phyloP scores from a whole-genome alignment of 2,113 vertebrate species.

The Ellobius talpinus region DNA sequence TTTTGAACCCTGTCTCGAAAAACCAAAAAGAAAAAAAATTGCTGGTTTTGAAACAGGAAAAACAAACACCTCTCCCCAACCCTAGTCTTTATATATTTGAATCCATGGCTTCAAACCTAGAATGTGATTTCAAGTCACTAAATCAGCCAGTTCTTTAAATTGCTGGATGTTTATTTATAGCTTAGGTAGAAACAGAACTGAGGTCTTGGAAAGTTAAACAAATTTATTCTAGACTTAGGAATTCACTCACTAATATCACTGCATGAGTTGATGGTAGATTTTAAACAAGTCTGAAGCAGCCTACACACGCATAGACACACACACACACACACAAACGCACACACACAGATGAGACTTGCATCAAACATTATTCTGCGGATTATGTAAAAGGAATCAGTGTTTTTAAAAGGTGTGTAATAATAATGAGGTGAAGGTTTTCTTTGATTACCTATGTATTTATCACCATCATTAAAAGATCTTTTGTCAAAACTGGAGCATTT shows the following conservation, averaged over 20 bases:
- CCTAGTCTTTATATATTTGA: not conserved
- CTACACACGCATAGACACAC: not conserved
- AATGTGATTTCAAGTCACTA: not conserved
- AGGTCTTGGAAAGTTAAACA: not conserved
- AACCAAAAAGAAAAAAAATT: no score
- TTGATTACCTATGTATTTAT: not conserved
- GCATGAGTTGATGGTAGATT: not conserved
- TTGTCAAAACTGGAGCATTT: not conserved
- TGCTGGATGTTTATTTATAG: not conserved
- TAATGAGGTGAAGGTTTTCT: not conserved
- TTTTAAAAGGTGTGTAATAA: not conserved
- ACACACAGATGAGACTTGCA: not conserved
- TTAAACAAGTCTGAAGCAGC: conserved; percentile 13
- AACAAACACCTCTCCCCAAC: not conserved
- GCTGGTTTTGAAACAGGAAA: not conserved
- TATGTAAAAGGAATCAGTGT: not conserved
- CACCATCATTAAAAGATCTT: not conserved
- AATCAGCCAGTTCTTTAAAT: not conserved
- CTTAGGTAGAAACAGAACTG: not conserved
- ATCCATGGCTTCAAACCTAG: not conserved
- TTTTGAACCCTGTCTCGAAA: no score
- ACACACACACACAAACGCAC: not conserved
- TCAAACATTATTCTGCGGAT: not conserved
- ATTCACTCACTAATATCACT: not conserved
- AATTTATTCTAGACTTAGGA: conserved; percentile 21